Evolutionary conservation across 1,140 invertebrate genomes (phyloP).

Genomic region (Sitobion miscanthi): DNA sequence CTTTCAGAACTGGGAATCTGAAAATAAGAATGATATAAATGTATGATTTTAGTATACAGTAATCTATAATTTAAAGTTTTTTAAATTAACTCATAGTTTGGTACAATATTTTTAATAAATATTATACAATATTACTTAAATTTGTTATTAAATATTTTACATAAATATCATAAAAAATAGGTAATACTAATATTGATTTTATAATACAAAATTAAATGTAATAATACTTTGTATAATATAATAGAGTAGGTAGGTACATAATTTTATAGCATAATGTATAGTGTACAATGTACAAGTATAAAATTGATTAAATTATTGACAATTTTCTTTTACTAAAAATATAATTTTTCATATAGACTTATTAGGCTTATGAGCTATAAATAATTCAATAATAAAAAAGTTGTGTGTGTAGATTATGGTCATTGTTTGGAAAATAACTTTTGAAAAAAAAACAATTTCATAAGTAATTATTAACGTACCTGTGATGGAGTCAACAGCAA

Average conservation of each 20-base stretch:
- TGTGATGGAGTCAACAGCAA: conserved; percentile 74
- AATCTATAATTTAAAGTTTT: not conserved
- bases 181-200: not conserved
- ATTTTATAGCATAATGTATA: too few relatives aligned
- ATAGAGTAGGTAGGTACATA: not conserved
- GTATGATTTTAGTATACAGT: not conserved
- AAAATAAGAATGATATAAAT: conserved; percentile 2
- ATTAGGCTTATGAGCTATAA: not conserved
- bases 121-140: too few relatives aligned
- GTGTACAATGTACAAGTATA: not conserved
- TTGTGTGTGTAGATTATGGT: not conserved
- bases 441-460: not conserved
- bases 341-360: not conserved
- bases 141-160: not conserved
- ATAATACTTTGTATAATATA: not conserved
- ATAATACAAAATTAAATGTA: not conserved
- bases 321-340: not conserved
- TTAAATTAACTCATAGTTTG: not conserved
- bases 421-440: not conserved
- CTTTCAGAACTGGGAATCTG: conserved; percentile 81
- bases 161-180: not conserved
- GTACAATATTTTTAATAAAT: not conserved
- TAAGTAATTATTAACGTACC: conserved; percentile 64
- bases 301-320: not conserved
- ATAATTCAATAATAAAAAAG: not conserved